A percentile compares a stretch with the other conserved stretches of the same genome.
Evolutionary conservation across 2,113 vertebrate species (phyloP).

Genomic region (Ictalurus furcatus): DNA sequence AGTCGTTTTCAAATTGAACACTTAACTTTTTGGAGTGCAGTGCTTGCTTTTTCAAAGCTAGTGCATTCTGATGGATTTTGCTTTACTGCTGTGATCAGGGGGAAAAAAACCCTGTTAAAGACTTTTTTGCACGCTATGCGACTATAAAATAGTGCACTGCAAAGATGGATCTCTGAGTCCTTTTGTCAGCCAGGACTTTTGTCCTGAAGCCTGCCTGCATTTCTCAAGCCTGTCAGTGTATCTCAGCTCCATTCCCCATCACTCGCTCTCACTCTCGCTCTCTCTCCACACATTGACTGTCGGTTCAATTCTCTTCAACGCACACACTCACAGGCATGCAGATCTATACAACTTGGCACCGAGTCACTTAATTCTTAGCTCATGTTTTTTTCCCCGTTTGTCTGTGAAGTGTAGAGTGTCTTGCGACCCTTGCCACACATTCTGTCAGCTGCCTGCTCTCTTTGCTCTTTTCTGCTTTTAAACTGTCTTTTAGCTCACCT

Average conservation of each 20-base stretch:
- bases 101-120: neutral
- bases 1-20: neutral
- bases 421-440: slow-evolving; percentile 36
- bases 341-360: slow-evolving; percentile 41
- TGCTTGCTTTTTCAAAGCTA: neutral
- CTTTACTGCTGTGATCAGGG: slow-evolving; percentile 17
- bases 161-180: slow-evolving; percentile 67
- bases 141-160: slow-evolving; percentile 54
- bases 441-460: slow-evolving; percentile 52
- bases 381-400: slow-evolving; percentile 25
- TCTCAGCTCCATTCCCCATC: slow-evolving; percentile 48
- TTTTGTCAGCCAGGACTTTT: slow-evolving; percentile 73
- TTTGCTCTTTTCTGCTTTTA: slow-evolving; percentile 50
- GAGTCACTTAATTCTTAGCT: slow-evolving; percentile 46
- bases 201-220: slow-evolving; percentile 57
- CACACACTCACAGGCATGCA: slow-evolving; percentile 36
- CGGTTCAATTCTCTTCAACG: slow-evolving; percentile 54
- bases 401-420: slow-evolving; percentile 38
- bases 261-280: neutral
- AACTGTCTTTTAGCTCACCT: slow-evolving; percentile 57
- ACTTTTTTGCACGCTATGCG: slow-evolving; percentile 48
- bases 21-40: neutral
- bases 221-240: slow-evolving; percentile 60
- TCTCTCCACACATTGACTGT: slow-evolving; percentile 55
- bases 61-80: neutral